Evolutionary conservation across 2,888 invertebrate genomes (phyloP).

Genomic region (Andrena marginata): DNA sequence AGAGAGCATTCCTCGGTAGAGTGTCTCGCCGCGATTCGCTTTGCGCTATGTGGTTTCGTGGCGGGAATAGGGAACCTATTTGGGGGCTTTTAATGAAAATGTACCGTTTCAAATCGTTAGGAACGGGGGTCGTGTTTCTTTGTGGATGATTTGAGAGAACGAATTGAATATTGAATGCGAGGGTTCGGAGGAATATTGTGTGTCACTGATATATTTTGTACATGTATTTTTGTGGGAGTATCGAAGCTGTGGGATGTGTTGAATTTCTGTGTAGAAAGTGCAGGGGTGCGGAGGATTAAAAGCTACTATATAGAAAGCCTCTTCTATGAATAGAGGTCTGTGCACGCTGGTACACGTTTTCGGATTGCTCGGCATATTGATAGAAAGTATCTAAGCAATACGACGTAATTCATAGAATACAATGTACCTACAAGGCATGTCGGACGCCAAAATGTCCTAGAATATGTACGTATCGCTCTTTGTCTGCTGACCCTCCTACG

Average conservation of each 20-base stretch:
- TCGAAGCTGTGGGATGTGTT: background rate
- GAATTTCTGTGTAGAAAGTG: slow-evolving; percentile 8
- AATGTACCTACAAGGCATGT: slow-evolving; percentile 72
- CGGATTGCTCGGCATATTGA: slow-evolving; percentile 37
- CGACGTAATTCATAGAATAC: slow-evolving; percentile 63
- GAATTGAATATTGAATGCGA: too few relatives aligned
- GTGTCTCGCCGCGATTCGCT: too few relatives aligned
- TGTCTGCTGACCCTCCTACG: slow-evolving; percentile 81
- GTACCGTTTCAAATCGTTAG: too few relatives aligned
- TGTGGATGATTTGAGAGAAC: too few relatives aligned
- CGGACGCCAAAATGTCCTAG: slow-evolving; percentile 86
- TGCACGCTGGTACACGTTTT: slow-evolving; percentile 10
- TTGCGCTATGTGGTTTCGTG: too few relatives aligned
- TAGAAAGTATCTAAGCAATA: slow-evolving; percentile 58
- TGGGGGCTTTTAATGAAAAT: too few relatives aligned
- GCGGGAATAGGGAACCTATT: too few relatives aligned
- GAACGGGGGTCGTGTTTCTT: too few relatives aligned
- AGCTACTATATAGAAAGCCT: slow-evolving; percentile 22
- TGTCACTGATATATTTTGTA: background rate
- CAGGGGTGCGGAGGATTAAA: slow-evolving; percentile 39
- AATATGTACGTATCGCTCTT: slow-evolving; percentile 95
- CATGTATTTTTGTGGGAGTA: background rate
- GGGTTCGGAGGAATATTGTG: too few relatives aligned
- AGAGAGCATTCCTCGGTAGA: too few relatives aligned
- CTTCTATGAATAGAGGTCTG: background rate